Base-by-base conservation (phyloP, 1,140 invertebrate species). In the Zaprionus lachaisei region DNA sequence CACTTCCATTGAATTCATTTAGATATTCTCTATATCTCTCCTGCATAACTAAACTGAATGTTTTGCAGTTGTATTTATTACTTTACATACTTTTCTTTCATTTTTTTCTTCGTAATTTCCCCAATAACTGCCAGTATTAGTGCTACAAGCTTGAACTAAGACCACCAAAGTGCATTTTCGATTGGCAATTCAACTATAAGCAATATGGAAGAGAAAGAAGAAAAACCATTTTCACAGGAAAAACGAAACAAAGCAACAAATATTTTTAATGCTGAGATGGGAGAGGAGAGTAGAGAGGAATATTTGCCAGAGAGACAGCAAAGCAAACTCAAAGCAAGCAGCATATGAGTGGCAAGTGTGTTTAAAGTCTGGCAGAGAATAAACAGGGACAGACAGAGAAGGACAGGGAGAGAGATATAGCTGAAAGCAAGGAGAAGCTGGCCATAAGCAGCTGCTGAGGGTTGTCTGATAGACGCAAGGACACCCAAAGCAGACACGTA, bases 401-500 rank as follows among this genome's bases (percentile, higher is more conserved):
- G 28, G 34, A 37, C 3, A 14, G 5, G 34, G 2, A 17, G n/a
- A 44, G 41, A 17, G n/a, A 17, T 6, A 4, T 15, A 11, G 31
- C 9, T 34, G 31, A 11, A 34, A 11, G 31, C 31, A 31, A 24
- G 14, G 37, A 17, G 34, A 11, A 65, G 24, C 17, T 12, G 7
- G 47, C 20, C 11, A 47, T 38, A 28, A 31, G 56, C 5, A 31
- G 38, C 31, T 26, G 62, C 47, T 61, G 58, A 55, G 68, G 49
- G 47, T 44, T 57, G 38, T 12, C 61, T 65, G 61, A 49, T 57
- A 75, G 51, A 49, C 15, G 14, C 1, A 38, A 71, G 66, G 54
- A 57, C 55, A 24, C 26, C 31, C 61, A 60, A 69, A 22, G 54
- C 73, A 76, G 67, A 76, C 72, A 72, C 62, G 56, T 65, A 72